A percentile compares a stretch with the other conserved stretches of the same genome.
phyloP scores from a whole-genome alignment of 2,888 invertebrate genomes.

The Dasysyrphus tricinctus region DNA sequence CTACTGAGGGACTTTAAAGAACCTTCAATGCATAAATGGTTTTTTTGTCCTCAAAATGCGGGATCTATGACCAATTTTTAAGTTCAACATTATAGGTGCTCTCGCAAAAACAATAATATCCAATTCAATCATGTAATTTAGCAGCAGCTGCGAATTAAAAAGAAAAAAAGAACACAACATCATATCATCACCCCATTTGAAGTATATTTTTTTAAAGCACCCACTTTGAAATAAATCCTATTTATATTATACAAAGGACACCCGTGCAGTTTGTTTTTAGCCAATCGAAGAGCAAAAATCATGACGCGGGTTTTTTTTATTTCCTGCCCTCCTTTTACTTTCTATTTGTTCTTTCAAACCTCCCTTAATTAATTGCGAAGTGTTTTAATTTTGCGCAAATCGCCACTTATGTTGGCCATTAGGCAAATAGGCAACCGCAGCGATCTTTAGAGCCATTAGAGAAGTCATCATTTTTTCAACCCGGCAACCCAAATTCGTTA shows the following conservation, averaged over 20 bases:
- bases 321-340: background rate
- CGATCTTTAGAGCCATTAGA: constrained; percentile 30
- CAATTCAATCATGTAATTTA: constrained; percentile 9
- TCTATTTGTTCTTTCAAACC: background rate
- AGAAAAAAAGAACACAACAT: constrained; percentile 1
- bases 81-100: constrained; percentile 19
- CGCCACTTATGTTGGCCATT: constrained; percentile 68
- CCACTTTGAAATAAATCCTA: constrained; percentile 62
- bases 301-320: constrained; percentile 30
- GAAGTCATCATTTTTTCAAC: constrained; percentile 35
- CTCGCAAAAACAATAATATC: constrained; percentile 52
- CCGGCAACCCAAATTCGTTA: constrained; percentile 70
- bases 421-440: constrained; percentile 43
- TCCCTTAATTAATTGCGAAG: constrained; percentile 57
- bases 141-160: constrained; percentile 36
- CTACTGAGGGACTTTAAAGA: background rate
- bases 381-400: constrained; percentile 61
- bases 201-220: constrained; percentile 24
- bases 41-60: constrained; percentile 51
- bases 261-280: constrained; percentile 72
- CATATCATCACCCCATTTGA: constrained; percentile 23
- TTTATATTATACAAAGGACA: constrained; percentile 59
- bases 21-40: background rate
- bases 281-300: constrained; percentile 68
- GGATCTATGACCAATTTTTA: constrained; percentile 64